These are phyloP conservation scores for Lycocerus yunnanus DNA, from an alignment of 2,888 invertebrate genomes.

Conservation along the genomic window DNA sequence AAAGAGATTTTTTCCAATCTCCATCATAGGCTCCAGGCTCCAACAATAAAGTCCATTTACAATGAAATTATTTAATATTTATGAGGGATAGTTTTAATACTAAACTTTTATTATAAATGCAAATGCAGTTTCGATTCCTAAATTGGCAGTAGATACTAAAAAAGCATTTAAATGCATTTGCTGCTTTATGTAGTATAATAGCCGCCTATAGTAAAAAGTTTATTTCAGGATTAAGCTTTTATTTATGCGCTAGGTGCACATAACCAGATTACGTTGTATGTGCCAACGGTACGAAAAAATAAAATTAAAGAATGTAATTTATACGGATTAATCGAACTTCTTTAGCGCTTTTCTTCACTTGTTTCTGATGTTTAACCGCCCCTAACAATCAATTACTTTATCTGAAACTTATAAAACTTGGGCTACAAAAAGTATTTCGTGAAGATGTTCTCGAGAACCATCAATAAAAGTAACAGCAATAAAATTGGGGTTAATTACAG, in stretches of 20 bases:
- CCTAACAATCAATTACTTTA: constrained; percentile 13
- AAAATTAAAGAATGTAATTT: neutral
- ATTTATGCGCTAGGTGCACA: neutral
- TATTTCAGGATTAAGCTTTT: neutral
- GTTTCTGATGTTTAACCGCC: constrained; percentile 8
- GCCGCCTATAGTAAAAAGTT: neutral
- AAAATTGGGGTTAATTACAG: neutral
- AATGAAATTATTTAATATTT: neutral
- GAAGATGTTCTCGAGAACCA: neutral
- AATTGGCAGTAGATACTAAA: neutral
- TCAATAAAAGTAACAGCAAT: neutral
- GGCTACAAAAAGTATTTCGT: constrained; percentile 7
- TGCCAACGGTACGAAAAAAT: neutral
- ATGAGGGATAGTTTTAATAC: no score
- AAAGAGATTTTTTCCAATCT: no score
- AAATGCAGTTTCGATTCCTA: neutral
- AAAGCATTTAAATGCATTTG: neutral
- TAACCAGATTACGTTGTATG: neutral
- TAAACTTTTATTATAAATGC: neutral
- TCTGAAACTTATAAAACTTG: constrained; percentile 12
- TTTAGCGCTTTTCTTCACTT: constrained; percentile 5
- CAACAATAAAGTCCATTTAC: neutral
- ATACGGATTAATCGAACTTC: constrained; percentile 5
- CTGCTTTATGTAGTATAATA: neutral
- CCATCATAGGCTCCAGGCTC: no score